phyloP scores from a whole-genome alignment of 2,888 invertebrate species.

The Meghimatium bilineatum region DNA sequence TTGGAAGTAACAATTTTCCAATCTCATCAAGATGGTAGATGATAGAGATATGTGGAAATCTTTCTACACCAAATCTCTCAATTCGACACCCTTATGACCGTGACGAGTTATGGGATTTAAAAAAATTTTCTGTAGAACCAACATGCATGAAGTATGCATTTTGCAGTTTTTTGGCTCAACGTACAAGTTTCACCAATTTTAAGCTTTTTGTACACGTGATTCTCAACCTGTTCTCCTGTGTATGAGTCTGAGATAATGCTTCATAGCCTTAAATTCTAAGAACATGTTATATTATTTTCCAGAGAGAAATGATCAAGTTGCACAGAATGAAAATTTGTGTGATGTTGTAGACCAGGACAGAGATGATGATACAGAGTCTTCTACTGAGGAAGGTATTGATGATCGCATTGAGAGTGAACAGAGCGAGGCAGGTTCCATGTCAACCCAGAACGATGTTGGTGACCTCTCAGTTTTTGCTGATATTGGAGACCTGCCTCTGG shows the following conservation, averaged over 20 bases:
- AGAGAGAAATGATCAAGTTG: neutral
- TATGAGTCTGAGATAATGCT: neutral
- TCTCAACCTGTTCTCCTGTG: too few relatives aligned
- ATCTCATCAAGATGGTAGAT: too few relatives aligned
- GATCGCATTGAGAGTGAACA: conserved; percentile 58
- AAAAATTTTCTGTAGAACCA: too few relatives aligned
- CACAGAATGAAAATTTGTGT: neutral
- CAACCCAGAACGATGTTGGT: conserved; percentile 50
- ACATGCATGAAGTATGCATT: too few relatives aligned
- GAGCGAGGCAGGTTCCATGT: conserved; percentile 52
- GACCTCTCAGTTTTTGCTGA: conserved; percentile 52
- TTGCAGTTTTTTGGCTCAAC: too few relatives aligned
- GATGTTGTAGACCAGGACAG: conserved; percentile 19
- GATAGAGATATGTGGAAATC: too few relatives aligned
- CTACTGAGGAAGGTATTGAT: conserved; percentile 50
- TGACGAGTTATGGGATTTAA: too few relatives aligned
- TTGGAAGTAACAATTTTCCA: too few relatives aligned
- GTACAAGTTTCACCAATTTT: too few relatives aligned
- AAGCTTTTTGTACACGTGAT: too few relatives aligned
- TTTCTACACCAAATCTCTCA: too few relatives aligned
- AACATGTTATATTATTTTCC: neutral
- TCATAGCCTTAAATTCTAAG: neutral
- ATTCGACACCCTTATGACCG: too few relatives aligned
- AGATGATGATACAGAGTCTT: conserved; percentile 51
- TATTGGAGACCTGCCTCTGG: conserved; percentile 55